Evolutionary conservation across 23 tunicate species (phyloP).

Genomic region (Ciona savignyi): DNA sequence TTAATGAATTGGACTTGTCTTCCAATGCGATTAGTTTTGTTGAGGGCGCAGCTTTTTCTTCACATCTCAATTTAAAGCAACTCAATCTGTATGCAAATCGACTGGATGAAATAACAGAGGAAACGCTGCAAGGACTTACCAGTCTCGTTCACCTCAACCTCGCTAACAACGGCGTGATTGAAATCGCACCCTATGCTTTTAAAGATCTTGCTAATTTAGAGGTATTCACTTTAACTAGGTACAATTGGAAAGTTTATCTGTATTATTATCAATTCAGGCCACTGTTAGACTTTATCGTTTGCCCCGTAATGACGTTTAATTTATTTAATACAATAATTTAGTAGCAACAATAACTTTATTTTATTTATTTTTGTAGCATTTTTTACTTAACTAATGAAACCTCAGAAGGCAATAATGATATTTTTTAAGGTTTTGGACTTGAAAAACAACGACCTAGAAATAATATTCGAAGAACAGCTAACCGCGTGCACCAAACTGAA

Average conservation of each 20-base stretch:
- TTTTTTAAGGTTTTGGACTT: too few relatives aligned
- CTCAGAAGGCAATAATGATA: too few relatives aligned
- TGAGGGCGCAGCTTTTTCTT: constrained; percentile 15
- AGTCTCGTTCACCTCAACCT: constrained; percentile 8
- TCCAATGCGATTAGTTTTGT: not conserved
- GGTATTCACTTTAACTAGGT: too few relatives aligned
- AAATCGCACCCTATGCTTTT: constrained; percentile 24
- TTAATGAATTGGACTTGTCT: constrained; percentile 25
- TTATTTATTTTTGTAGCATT: too few relatives aligned
- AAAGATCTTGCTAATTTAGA: constrained; percentile 8
- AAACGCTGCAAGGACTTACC: constrained; percentile 1
- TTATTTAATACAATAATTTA: too few relatives aligned
- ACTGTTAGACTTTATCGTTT: too few relatives aligned
- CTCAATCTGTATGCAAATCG: constrained; percentile 10
- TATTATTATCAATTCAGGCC: too few relatives aligned
- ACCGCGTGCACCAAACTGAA: not conserved
- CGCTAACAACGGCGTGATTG: constrained; percentile 12
- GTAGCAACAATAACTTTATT: too few relatives aligned
- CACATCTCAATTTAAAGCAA: constrained; percentile 4
- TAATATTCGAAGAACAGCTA: constrained; percentile 12
- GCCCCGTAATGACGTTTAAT: too few relatives aligned
- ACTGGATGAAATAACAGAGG: constrained; percentile 10
- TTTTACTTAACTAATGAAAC: too few relatives aligned
- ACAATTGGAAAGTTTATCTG: too few relatives aligned
- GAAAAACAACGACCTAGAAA: constrained; percentile 23